Conservation (phyloP, 2,113 vertebrate species). For the Uria lomvia region DNA sequence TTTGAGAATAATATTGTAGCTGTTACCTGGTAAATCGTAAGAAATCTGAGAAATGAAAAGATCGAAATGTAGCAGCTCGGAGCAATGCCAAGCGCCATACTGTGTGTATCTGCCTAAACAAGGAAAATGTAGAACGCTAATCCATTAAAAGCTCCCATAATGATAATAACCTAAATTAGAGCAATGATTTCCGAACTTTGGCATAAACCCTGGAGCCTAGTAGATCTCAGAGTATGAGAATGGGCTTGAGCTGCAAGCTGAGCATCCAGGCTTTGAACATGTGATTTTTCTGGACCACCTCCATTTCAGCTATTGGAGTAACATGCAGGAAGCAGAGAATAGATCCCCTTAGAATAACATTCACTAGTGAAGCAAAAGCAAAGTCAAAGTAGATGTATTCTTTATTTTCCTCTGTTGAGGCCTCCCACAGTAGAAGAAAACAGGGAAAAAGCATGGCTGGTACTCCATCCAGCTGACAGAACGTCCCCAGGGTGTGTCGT, state of each 20-base stretch:
- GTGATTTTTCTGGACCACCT: slow-evolving; percentile 20
- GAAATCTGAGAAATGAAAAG: slow-evolving; percentile 66
- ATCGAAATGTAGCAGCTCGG: slow-evolving; percentile 46
- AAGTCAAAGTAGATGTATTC: neutral
- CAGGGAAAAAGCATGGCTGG: neutral
- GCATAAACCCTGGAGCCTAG: neutral
- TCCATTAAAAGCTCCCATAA: slow-evolving; percentile 58
- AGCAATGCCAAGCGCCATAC: slow-evolving; percentile 50
- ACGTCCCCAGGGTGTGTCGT: neutral
- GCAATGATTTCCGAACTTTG: slow-evolving; percentile 3
- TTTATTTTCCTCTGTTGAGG: neutral
- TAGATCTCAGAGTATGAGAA: neutral
- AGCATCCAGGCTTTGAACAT: neutral
- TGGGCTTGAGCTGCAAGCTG: neutral
- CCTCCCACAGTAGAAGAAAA: neutral
- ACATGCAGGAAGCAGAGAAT: neutral
- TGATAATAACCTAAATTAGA: slow-evolving; percentile 21
- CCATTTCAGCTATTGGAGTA: neutral
- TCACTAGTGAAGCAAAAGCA: neutral
- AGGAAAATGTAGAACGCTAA: slow-evolving; percentile 61
- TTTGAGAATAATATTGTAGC: slow-evolving; percentile 60
- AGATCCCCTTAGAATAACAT: neutral
- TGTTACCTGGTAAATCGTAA: slow-evolving; percentile 69
- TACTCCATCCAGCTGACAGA: neutral
- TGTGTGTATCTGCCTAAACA: slow-evolving; percentile 57